Evolutionary conservation across 2,113 vertebrate genomes (phyloP), one percentile per base, ranked within the genome.

Genomic region (Mystacornis crossleyi): DNA sequence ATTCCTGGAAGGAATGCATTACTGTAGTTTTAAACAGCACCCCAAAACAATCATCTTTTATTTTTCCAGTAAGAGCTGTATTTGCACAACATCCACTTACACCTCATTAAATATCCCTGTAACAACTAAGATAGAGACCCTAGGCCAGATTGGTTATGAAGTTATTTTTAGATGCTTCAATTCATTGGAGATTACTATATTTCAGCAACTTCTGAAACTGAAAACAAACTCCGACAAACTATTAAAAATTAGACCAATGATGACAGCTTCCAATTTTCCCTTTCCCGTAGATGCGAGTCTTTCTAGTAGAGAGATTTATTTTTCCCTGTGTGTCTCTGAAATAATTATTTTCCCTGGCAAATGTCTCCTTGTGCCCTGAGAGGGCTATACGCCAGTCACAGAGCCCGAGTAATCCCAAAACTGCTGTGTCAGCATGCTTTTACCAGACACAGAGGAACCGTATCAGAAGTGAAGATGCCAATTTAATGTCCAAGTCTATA

Each of bases 1-100:
- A 7, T 99, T 99, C 95, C 99, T 99, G 85, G 95, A 93, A 97
- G 77, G 84, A 96, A 89, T 18, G 89, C 15, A 93, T 78, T 50
- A 55, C 28, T 38, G 34, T 47, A 7, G 67, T 87, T 79, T 70
- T 48, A 70, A 93, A 75, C 48, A 29, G 47, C n/a, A 60, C 16
- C 25, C 34, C 61, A 14, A 69, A 90, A 48, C n/a, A 82, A 45
- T 24, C 2, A n/a, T 3, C 5, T 57, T 64, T 64, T 47, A 40
- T 16, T 79, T 58, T 50, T 29, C 54, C 79, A 81, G 33, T 14
- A 61, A 83, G 77, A 82, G 61, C 69, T 94, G 8, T 47, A 64
- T 78, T 45, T 86, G 85, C 51, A 90, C 54, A 91, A 55, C 58
- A 42, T 75, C 84, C 51, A 47, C 58, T 90, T 36, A 45, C 47